Conservation (phyloP, 2,113 vertebrate genomes). For the Platichthys flesus region DNA sequence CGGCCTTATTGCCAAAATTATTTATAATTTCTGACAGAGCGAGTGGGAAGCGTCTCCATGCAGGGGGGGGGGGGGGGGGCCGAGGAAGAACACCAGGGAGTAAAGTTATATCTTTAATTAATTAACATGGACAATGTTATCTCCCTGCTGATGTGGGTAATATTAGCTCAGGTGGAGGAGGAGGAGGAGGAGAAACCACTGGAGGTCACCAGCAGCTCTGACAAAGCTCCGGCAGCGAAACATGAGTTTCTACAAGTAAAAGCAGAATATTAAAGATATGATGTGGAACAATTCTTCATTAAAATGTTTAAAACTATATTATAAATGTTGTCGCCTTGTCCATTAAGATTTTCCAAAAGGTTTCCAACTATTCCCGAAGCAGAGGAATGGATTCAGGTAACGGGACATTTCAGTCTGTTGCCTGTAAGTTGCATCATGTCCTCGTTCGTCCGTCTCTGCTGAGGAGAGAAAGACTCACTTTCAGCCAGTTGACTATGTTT, state of each 20-base stretch:
- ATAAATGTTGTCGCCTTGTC: no score
- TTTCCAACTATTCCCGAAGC: no score
- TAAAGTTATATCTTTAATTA: conserved; percentile 70
- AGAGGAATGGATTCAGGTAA: no score
- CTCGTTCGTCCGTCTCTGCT: no score
- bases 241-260: background rate
- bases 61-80: background rate
- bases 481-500: no score
- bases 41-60: conserved; percentile 38
- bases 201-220: background rate
- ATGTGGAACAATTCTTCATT: background rate
- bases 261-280: background rate
- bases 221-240: background rate
- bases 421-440: no score
- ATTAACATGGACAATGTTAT: conserved; percentile 64
- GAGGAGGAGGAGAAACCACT: background rate
- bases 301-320: no score
- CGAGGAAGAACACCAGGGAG: conserved; percentile 37
- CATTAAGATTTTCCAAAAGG: no score
- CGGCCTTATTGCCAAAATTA: conserved; percentile 33
- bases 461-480: no score
- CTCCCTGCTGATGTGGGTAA: conserved; percentile 18
- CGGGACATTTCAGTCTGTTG: no score
- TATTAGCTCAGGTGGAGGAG: conserved; percentile 32
- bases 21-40: conserved; percentile 51